Base-by-base conservation (phyloP, 2,888 invertebrate genomes). In the Coenonympha glycerion region DNA sequence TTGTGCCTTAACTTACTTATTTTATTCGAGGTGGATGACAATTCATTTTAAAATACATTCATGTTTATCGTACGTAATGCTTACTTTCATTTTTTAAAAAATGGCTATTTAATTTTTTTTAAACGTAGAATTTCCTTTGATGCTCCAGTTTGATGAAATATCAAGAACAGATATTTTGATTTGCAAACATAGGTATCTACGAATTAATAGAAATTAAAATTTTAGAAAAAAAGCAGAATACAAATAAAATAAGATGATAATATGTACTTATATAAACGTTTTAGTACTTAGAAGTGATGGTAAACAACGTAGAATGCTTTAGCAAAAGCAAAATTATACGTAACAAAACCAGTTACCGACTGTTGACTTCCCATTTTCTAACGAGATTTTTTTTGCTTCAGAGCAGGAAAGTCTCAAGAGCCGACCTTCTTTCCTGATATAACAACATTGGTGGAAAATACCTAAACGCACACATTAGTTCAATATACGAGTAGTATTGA, bases 341-440 rank as follows among this genome's bases (percentile, higher is more conserved):
- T 39, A 39, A 39, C 22, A 22, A 59, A 68, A 76, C 82, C 68
- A 68, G 83, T 81, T 79, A 72, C 65, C 68, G 66, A 68, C 69
- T 66, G 68, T 72, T 67, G 69, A 75, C 78, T 86, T 84, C 85
- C 83, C 71, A 85, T 85, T 86, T 87, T 86, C 86, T 83, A 85
- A 86, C 85, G 65, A 81, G 82, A 76, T 85, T 78, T 80, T n/a
- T 30, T 68, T 78, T 73, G 69, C 70, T 70, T 68, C 62, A 60
- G 54, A 62, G 60, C 70, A 68, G 66, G 65, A 62, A 55, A 63
- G 65, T 65, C 65, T 67, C 65, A 66, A 66, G 64, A 69, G 67
- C 62, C 63, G 64, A 64, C 65, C 66, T 69, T 73, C 71, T 76
- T 79, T 70, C 68, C 68, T 71, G 52, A 47, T 65, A 64, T 61